phyloP scores from a whole-genome alignment of 37 sponge, comb jelly and placozoan species.

The Beroe ovata region DNA sequence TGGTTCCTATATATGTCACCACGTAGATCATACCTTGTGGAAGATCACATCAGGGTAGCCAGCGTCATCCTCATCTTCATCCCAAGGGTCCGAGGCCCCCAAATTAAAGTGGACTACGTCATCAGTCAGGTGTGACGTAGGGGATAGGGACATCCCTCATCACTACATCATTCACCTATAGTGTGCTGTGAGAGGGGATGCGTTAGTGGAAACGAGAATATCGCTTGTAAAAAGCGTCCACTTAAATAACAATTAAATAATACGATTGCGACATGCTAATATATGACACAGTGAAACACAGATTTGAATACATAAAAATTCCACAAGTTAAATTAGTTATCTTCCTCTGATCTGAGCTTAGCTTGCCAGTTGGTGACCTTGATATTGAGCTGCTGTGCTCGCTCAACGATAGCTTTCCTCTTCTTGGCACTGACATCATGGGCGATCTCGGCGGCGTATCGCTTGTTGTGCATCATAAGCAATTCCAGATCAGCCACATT shows the following conservation, averaged over 20 bases:
- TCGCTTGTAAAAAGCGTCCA: too few species aligned
- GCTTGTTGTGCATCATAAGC: conserved; percentile 89
- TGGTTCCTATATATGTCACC: too few species aligned
- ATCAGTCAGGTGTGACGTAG: not conserved
- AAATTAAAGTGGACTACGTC: conserved; percentile 45
- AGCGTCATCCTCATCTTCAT: conserved; percentile 21
- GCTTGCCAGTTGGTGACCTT: conserved; percentile 87
- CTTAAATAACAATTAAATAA: too few species aligned
- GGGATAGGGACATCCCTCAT: conserved; percentile 14
- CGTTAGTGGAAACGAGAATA: too few species aligned
- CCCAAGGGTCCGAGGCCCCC: conserved; percentile 51
- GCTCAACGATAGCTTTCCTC: conserved; percentile 88
- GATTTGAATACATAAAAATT: conserved; percentile 30
- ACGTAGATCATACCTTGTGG: too few species aligned
- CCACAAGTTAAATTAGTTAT: conserved; percentile 71
- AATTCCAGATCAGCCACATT: conserved; percentile 96
- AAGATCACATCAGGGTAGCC: conserved; percentile 28
- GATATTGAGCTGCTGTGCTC: conserved; percentile 89
- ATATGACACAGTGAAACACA: not conserved
- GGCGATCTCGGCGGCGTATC: conserved; percentile 94
- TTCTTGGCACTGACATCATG: conserved; percentile 89
- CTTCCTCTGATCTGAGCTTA: conserved; percentile 84
- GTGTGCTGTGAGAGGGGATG: too few species aligned
- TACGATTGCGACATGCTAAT: too few species aligned
- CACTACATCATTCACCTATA: too few species aligned